Evolutionary conservation across 2,113 vertebrate species (phyloP).

Genomic region (Psittacara wagleri): DNA sequence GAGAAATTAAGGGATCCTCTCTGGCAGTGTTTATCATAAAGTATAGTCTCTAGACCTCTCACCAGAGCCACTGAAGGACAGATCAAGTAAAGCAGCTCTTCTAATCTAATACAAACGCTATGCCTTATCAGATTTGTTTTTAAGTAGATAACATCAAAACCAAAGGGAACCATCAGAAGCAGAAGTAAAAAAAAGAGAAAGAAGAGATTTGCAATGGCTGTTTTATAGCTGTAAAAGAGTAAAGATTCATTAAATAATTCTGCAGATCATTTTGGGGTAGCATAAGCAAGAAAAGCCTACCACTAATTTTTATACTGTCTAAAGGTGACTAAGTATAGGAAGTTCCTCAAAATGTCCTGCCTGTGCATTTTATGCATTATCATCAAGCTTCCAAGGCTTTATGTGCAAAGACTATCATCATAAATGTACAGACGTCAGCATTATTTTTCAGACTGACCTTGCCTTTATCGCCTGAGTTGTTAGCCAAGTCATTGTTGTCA

Average conservation of each 20-base stretch:
- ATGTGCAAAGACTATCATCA: not conserved
- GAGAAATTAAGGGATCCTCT: not conserved
- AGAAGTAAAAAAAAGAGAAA: not conserved
- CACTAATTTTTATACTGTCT: not conserved
- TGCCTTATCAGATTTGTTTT: not conserved
- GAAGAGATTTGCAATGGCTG: not conserved
- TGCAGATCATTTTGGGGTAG: not conserved
- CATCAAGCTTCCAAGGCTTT: not conserved
- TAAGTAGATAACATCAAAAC: not conserved
- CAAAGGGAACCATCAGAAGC: not conserved
- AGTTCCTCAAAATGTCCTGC: not conserved
- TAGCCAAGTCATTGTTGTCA: not conserved
- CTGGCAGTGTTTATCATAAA: not conserved
- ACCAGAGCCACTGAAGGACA: not conserved
- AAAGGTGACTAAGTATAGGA: not conserved
- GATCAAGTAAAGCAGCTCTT: not conserved
- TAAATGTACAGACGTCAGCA: not conserved
- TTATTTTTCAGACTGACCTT: not conserved
- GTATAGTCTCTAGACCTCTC: not conserved
- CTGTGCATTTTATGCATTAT: not conserved
- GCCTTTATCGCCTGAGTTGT: not conserved
- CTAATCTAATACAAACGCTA: not conserved
- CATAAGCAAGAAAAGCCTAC: not conserved
- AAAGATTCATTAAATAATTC: not conserved
- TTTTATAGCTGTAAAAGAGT: not conserved